Base-by-base conservation (phyloP, 2,888 invertebrate genomes). In the Hofmannophila pseudospretella region DNA sequence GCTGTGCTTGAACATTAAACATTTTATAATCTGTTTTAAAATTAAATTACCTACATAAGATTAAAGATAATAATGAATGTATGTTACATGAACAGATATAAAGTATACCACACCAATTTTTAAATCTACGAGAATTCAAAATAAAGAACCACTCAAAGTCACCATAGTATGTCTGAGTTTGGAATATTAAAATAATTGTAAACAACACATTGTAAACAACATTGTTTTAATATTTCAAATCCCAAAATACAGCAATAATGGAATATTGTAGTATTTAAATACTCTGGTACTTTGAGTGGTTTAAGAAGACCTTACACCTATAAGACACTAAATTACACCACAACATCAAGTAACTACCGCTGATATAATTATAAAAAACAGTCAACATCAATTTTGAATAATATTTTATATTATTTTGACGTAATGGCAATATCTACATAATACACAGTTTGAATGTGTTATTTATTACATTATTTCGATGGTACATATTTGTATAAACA, bases 371-470 rank as follows among this genome's bases (percentile, higher is more conserved):
- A 84, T 85, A 81, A 87, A 82, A 35, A 88, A 88, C 87, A 87
- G 85, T 88, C 87, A 88, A 88, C 88, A 88, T 85, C 86, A 78
- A 88, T 82, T 86, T 81, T 67, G 81, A 82, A 86, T 87, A 80
- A 74, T 81, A 71, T 75, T 23, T n/a, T 23, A 79, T 23, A 79
- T n/a, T n/a, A 77, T 74, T 80, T 81, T 81, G 74, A 79, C 72
- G 58, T 79, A 79, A 78, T 77, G 74, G 80, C 77, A 80, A 82
- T 82, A 84, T 84, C 79, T 86, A 85, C 84, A 84, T 67, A 71
- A 77, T 77, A 78, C 77, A 79, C 74, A 76, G 63, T 34, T 65
- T 61, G 54, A 65, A 69, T 66, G 69, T 60, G 47, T 47, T 49
- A n/a, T n/a, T n/a, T n/a, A n/a, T n/a, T 67, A 67, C 63, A 63